phyloP scores from a whole-genome alignment of 2,113 vertebrate species.

The Ictalurus punctatus region DNA sequence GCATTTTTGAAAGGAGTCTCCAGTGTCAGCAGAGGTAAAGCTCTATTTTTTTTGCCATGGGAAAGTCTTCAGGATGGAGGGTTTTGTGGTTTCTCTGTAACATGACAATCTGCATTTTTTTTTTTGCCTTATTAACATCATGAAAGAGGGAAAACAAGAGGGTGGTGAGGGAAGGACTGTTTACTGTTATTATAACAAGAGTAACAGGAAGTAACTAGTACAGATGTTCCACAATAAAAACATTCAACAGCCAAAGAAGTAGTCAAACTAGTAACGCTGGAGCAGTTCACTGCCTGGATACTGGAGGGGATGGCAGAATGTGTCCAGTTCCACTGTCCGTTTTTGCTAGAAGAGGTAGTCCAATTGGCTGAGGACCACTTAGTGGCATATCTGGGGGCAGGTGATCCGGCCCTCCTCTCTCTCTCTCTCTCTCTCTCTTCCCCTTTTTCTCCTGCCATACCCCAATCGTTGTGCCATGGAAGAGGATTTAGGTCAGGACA shows the following conservation, averaged over 20 bases:
- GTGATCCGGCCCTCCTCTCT: background rate
- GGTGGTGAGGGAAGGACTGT: background rate
- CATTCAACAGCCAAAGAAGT: background rate
- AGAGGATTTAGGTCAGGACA: background rate
- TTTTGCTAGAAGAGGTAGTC: background rate
- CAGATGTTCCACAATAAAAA: background rate
- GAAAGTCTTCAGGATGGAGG: background rate
- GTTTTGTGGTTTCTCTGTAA: background rate
- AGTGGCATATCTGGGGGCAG: background rate
- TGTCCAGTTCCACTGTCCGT: no score
- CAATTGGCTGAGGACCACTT: background rate
- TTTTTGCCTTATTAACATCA: background rate
- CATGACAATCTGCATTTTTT: background rate
- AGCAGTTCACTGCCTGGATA: background rate
- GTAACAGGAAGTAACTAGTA: background rate
- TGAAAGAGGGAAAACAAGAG: background rate
- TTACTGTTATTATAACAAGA: background rate
- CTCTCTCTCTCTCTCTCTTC: background rate
- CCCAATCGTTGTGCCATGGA: background rate
- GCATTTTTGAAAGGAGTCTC: slow-evolving; percentile 12
- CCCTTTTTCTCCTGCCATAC: background rate
- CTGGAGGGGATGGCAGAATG: background rate
- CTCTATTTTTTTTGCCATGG: background rate
- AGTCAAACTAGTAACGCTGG: background rate
- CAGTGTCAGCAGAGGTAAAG: background rate